Percentiles rank a stretch among this genome's conserved stretches.
Conservation (phyloP, 1,140 invertebrate genomes). For the Anadara kagoshimensis region DNA sequence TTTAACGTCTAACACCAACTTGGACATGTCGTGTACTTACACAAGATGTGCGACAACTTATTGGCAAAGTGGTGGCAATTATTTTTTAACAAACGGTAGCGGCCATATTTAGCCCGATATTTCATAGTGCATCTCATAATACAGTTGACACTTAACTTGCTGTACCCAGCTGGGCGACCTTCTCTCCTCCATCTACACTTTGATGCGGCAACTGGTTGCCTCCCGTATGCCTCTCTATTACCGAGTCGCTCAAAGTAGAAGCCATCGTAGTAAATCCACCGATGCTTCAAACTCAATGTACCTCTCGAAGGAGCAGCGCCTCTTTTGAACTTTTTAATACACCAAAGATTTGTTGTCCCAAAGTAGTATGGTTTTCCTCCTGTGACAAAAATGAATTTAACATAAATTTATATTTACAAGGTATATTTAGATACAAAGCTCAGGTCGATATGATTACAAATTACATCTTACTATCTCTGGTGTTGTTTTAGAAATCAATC, state of each 20-base stretch:
- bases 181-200: background rate
- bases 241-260: constrained; percentile 17
- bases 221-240: background rate
- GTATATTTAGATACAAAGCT: too few relatives aligned
- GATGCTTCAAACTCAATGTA: background rate
- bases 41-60: constrained; percentile 5
- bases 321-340: constrained; percentile 1
- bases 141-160: constrained; percentile 12
- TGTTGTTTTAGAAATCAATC: too few relatives aligned
- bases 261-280: constrained; percentile 19
- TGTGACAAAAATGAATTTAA: too few relatives aligned
- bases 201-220: background rate
- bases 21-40: constrained; percentile 5
- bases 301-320: background rate
- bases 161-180: constrained; percentile 13
- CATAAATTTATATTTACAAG: too few relatives aligned
- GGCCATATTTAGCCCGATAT: constrained; percentile 7
- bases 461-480: too few relatives aligned
- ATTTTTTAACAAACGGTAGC: constrained; percentile 8
- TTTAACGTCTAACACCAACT: background rate
- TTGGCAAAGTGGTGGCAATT: constrained; percentile 34
- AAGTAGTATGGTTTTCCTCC: constrained; percentile 20
- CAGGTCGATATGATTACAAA: too few relatives aligned
- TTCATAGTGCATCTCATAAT: constrained; percentile 9
- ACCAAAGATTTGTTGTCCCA: constrained; percentile 18